These are phyloP conservation scores for Diabrotica undecimpunctata DNA, from an alignment of 1,140 invertebrate species.

Conservation along the genomic window DNA sequence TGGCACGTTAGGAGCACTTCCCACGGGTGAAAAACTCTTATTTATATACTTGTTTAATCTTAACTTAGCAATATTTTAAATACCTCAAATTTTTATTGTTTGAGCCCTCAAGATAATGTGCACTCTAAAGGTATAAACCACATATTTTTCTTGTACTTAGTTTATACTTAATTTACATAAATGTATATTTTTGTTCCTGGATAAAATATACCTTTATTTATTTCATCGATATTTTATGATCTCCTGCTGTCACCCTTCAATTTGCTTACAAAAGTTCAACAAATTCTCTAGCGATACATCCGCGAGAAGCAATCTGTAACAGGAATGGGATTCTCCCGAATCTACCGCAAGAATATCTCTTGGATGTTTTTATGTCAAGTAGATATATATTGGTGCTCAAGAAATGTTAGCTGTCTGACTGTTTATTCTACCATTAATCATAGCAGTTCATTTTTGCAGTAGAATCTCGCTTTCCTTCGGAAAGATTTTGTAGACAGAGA, in stretches of 20 bases:
- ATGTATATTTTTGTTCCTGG: no score
- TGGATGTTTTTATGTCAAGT: conserved; percentile 9
- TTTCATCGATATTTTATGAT: not conserved
- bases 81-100: no score
- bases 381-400: conserved; percentile 14
- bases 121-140: no score
- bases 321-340: not conserved
- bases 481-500: not conserved
- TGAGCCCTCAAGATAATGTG: no score
- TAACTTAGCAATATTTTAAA: no score
- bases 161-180: no score
- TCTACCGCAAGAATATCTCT: not conserved
- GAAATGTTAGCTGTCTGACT: conserved; percentile 11
- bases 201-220: no score
- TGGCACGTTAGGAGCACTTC: no score
- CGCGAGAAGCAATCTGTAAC: not conserved
- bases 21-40: no score
- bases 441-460: not conserved
- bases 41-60: no score
- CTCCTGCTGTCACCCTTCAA: not conserved
- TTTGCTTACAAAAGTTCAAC: not conserved
- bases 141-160: no score
- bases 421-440: conserved; percentile 11
- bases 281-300: conserved; percentile 2
- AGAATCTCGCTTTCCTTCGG: not conserved